phyloP scores from a whole-genome alignment of 2,888 invertebrate species.

The Digitonthophagus gazella region DNA sequence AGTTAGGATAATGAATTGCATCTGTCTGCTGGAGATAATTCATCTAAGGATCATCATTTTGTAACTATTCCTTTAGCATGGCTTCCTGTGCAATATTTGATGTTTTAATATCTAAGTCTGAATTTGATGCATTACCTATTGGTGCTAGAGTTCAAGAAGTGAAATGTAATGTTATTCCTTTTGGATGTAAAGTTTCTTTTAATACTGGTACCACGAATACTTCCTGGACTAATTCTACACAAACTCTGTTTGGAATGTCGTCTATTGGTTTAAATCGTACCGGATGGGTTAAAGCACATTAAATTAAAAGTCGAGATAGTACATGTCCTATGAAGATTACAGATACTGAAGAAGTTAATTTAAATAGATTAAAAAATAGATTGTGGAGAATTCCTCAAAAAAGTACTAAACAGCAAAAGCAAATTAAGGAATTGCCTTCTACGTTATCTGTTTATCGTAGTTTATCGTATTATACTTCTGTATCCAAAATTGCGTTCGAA shows the following conservation, averaged over 20 bases:
- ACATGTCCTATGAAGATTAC: background rate
- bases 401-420: background rate
- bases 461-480: too few relatives aligned
- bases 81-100: too few relatives aligned
- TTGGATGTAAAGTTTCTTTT: background rate
- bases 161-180: background rate
- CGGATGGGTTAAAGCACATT: background rate
- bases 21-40: too few relatives aligned
- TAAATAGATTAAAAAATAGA: background rate
- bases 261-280: background rate
- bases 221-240: too few relatives aligned
- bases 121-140: background rate
- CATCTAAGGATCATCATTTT: background rate
- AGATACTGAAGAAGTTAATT: background rate
- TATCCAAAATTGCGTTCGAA: too few relatives aligned
- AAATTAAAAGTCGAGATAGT: background rate
- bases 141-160: too few relatives aligned
- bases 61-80: too few relatives aligned
- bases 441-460: too few relatives aligned
- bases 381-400: background rate
- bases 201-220: background rate
- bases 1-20: background rate
- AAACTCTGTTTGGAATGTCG: background rate
- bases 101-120: background rate
- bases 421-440: too few relatives aligned